Evolutionary conservation across 1,140 invertebrate species (phyloP).

Genomic region (Pseudomyrmex pallidus): DNA sequence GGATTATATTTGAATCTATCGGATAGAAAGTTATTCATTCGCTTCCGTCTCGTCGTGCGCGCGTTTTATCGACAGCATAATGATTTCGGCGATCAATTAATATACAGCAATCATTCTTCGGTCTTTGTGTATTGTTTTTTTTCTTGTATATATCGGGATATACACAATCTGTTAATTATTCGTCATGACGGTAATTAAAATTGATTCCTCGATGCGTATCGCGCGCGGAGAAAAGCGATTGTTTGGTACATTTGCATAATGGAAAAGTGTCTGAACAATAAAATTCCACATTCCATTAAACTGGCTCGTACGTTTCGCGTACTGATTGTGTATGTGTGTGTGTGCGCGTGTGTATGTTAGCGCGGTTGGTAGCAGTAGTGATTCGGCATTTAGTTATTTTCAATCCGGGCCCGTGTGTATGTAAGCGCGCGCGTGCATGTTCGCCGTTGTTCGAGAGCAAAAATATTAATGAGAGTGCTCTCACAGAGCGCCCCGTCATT

Average conservation of each 20-base stretch:
- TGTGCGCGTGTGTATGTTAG: not conserved
- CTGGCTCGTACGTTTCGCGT: not conserved
- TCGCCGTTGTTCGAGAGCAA: slow-evolving; percentile 43
- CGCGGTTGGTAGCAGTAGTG: slow-evolving; percentile 60
- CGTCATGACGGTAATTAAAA: slow-evolving; percentile 49
- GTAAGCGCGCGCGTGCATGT: slow-evolving; percentile 9
- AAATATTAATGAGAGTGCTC: slow-evolving; percentile 70
- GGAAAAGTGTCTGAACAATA: slow-evolving; percentile 57
- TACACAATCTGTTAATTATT: slow-evolving; percentile 52
- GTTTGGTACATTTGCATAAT: slow-evolving; percentile 56
- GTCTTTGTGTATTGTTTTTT: slow-evolving; percentile 45
- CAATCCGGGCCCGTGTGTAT: slow-evolving; percentile 37
- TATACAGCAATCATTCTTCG: slow-evolving; percentile 29
- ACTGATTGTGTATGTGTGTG: not conserved
- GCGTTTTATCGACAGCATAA: slow-evolving; percentile 24
- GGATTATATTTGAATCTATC: slow-evolving; percentile 26
- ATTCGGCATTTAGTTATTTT: slow-evolving; percentile 69
- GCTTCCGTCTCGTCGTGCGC: too few species aligned
- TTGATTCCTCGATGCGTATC: slow-evolving; percentile 55
- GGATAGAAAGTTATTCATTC: too few species aligned
- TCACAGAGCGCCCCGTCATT: slow-evolving; percentile 63
- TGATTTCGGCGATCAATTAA: slow-evolving; percentile 54
- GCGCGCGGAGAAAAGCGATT: slow-evolving; percentile 37
- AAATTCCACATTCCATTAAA: slow-evolving; percentile 61
- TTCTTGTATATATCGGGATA: slow-evolving; percentile 24